Evolutionary conservation across 2,888 invertebrate species (phyloP), one percentile per base, ranked within the genome.

Genomic region (Aporophyla nigra): DNA sequence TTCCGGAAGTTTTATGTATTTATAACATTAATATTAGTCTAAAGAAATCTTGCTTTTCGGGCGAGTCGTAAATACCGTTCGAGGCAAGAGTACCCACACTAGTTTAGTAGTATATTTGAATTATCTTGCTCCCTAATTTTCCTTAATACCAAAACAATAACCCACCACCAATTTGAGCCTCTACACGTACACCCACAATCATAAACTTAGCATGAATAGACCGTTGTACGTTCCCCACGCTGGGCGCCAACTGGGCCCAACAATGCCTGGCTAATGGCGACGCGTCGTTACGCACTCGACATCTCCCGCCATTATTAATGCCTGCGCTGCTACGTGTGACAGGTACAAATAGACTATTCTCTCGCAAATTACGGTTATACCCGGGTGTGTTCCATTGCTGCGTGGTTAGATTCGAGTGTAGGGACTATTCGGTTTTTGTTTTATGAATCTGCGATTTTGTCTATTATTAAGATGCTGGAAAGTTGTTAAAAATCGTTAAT

Each of bases 231-330:
- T 86, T 88, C 88, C 90, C 92, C 93, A 90, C 90, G 93, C 89
- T 90, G 94, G 93, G 94, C 92, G 93, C 93, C 93, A 92, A 56
- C 73, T n/a, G 68, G 49, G 53, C 53, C 61, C 78, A 88, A 95
- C 95, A 95, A 95, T 94, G 89, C 79, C 86, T 76, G 85, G 85
- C 94, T 95, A 95, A 95, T 95, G 94, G 93, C 91, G 92, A 82
- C 90, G 92, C 88, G 91, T 93, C 91, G 92, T 94, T 93, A 93
- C 88, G 89, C 92, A 87, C 94, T 93, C 87, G 75, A 90, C 87
- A 76, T 78, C 71, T 82, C 72, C 84, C 83, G 86, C 82, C 72
- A 79, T 85, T 85, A 82, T 85, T 85, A 80, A 80, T 82, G 78
- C 84, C 76, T 74, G 51, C 71, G n/a, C 78, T 76, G 73, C 75